phyloP scores from a whole-genome alignment of 2,113 vertebrate genomes.

The Mus pahari region DNA sequence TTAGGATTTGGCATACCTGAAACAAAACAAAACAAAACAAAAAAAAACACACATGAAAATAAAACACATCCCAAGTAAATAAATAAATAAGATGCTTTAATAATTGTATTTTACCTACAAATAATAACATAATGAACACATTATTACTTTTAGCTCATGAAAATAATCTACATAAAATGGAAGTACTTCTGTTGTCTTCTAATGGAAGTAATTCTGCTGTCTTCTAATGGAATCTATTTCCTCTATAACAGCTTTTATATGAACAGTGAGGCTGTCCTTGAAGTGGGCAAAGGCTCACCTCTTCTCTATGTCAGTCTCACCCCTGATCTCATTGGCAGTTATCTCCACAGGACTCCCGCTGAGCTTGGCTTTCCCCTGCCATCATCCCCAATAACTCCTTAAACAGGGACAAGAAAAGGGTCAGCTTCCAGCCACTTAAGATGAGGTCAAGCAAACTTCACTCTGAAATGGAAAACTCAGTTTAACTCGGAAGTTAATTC shows the following conservation, averaged over 20 bases:
- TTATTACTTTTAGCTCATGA: conserved; percentile 10
- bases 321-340: conserved; percentile 39
- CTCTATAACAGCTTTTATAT: not conserved
- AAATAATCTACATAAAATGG: conserved; percentile 20
- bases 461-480: not conserved
- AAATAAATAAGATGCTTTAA: not conserved
- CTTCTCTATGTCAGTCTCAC: not conserved
- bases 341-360: not conserved
- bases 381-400: conserved; percentile 42
- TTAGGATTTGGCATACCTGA: not conserved
- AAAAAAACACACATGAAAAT: not conserved
- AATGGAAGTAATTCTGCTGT: not conserved
- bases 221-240: not conserved
- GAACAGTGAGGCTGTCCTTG: conserved; percentile 10
- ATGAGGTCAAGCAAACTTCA: conserved; percentile 37
- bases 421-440: conserved; percentile 38
- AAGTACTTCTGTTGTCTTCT: not conserved
- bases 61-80: not conserved
- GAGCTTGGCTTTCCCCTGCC: conserved; percentile 34
- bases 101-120: conserved; percentile 26
- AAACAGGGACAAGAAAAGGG: conserved; percentile 46
- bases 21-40: not conserved
- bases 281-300: not conserved
- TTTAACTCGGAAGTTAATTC: conserved; percentile 30
- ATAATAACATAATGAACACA: not conserved